These are phyloP conservation scores for Monomorium pharaonis DNA, from an alignment of 1,140 invertebrate genomes.

Conservation along the genomic window DNA sequence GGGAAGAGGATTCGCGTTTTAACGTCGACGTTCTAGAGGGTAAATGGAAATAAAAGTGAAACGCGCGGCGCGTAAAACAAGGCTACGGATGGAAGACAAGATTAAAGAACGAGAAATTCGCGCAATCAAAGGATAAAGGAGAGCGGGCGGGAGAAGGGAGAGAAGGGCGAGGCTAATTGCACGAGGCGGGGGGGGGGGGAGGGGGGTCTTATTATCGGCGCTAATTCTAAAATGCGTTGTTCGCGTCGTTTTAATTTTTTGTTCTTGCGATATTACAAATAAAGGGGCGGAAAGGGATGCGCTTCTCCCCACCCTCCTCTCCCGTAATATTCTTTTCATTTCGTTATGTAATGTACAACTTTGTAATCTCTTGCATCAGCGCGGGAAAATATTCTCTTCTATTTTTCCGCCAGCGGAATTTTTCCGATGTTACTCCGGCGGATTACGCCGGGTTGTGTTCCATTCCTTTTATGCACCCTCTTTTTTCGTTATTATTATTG, in stretches of 20 bases:
- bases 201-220: slow-evolving; percentile 46
- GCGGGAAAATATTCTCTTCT: slow-evolving; percentile 23
- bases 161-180: slow-evolving; percentile 10
- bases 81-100: neutral
- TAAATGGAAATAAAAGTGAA: slow-evolving; percentile 46
- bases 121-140: slow-evolving; percentile 17
- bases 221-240: slow-evolving; percentile 45
- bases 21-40: neutral
- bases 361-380: slow-evolving; percentile 53
- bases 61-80: slow-evolving; percentile 4
- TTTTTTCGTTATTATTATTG: slow-evolving; percentile 47
- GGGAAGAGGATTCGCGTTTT: slow-evolving; percentile 6
- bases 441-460: slow-evolving; percentile 42
- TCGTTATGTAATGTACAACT: slow-evolving; percentile 47
- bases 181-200: too few relatives aligned
- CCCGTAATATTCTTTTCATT: slow-evolving; percentile 48
- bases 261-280: slow-evolving; percentile 28
- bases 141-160: neutral
- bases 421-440: slow-evolving; percentile 46
- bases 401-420: slow-evolving; percentile 45
- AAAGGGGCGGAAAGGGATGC: neutral
- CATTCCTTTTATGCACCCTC: slow-evolving; percentile 16
- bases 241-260: slow-evolving; percentile 45
- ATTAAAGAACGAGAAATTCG: slow-evolving; percentile 50
- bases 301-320: too few relatives aligned